Evolutionary conservation across 64 coral and sea anemone genomes (phyloP).

Genomic region (Pachyseris speciosa): DNA sequence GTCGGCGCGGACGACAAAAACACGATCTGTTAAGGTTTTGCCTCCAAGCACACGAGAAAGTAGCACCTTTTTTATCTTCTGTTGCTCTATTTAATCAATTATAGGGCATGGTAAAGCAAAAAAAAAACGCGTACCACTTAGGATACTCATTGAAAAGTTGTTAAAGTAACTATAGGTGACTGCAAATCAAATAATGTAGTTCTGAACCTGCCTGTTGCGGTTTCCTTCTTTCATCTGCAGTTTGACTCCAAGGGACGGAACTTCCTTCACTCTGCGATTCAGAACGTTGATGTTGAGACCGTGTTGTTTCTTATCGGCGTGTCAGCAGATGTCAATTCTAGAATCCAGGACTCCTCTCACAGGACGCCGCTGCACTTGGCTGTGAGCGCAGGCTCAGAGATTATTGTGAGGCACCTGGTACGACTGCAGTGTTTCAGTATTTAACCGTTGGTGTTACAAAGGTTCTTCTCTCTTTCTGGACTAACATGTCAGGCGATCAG

Average conservation of each 20-base stretch:
- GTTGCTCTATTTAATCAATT: neutral
- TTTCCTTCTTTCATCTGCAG: conserved; percentile 19
- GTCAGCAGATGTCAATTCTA: conserved; percentile 82
- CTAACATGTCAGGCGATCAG: no score
- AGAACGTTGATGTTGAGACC: conserved; percentile 89
- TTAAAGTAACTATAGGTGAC: neutral
- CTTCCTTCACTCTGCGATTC: conserved; percentile 87
- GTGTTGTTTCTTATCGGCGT: conserved; percentile 95
- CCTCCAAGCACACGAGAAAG: neutral
- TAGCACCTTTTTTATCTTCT: no score
- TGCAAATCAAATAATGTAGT: neutral
- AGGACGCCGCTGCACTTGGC: conserved; percentile 91
- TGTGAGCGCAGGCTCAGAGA: conserved; percentile 86
- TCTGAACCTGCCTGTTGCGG: neutral
- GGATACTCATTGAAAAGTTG: no score
- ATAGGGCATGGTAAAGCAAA: neutral
- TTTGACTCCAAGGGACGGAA: conserved; percentile 96
- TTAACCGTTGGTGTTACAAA: neutral
- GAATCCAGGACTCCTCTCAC: conserved; percentile 87
- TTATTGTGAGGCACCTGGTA: conserved; percentile 95
- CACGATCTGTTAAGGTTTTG: neutral
- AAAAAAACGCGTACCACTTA: no score
- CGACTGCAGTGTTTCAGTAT: no score
- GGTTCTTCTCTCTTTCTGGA: no score
- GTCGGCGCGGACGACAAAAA: neutral